Base-by-base conservation (phyloP, 1,140 invertebrate genomes). In the Zophobas morio region DNA sequence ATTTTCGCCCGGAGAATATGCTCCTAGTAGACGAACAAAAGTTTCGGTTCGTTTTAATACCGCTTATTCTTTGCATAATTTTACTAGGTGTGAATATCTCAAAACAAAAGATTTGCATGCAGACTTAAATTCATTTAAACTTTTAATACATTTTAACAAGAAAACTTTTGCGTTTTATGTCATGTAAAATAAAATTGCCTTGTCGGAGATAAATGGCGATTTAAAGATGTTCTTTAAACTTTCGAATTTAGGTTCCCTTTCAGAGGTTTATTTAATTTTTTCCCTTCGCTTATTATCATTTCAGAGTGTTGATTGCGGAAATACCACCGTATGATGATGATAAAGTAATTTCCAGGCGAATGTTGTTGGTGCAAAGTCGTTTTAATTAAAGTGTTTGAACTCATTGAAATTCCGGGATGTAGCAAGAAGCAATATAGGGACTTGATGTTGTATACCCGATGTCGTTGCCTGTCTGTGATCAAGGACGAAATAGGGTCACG, bases 121-220 rank as follows among this genome's bases (percentile, higher is more conserved):
- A 66, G 60, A 66, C 60, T 66, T 66, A 66, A 66, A 66, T 66
- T 66, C 60, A 66, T 66, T 66, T 66, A 66, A 66, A 66, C 60
- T 66, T 66, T 66, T 66, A 66, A 66, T 42, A 66, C 60, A 39
- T 66, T 66, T 66, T 66, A 66, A 66, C 60, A 66, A 66, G 60
- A 66, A 66, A 66, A 66, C 2, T 66, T 66, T 42, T 42, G 60
- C 60, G 60, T 66, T 66, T 66, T 66, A 66, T 42, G 60, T 66
- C 60, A 66, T 66, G 60, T 66, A 66, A 66, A 66, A 66, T 66
- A 42, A 66, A 42, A 66, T 66, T 66, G 60, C 60, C 39, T 66
- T 42, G 60, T 66, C 60, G 60, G 60, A 66, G 39, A 66, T 66
- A 66, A 66, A 66, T 66, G 60, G 39, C 60, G 60, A 66, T 66